phyloP scores from a whole-genome alignment of 2,888 invertebrate species.

The Iselma pallidipennis region DNA sequence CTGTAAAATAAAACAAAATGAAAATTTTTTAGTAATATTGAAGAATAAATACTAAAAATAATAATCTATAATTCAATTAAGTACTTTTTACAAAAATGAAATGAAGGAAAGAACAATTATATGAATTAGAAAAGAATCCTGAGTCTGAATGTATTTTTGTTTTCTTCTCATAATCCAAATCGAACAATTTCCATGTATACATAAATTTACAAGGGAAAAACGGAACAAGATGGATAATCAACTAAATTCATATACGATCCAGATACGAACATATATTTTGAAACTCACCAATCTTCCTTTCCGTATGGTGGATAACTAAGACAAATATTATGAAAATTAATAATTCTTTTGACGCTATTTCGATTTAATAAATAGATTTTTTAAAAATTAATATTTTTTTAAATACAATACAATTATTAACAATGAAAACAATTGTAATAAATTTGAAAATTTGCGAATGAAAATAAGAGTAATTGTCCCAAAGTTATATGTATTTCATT shows the following conservation, averaged over 20 bases:
- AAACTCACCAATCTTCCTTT: slow-evolving; percentile 64
- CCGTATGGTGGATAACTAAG: slow-evolving; percentile 62
- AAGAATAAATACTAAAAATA: too few relatives aligned
- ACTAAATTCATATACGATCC: not conserved
- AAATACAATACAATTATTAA: too few relatives aligned
- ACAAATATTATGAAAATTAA: slow-evolving; percentile 16
- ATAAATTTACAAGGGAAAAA: not conserved
- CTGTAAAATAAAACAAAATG: slow-evolving; percentile 39
- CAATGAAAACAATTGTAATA: too few relatives aligned
- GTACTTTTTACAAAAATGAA: not conserved
- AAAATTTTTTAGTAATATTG: too few relatives aligned
- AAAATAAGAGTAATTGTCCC: too few relatives aligned
- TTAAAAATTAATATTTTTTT: too few relatives aligned
- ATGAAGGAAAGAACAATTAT: too few relatives aligned
- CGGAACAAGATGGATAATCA: not conserved
- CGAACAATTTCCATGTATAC: too few relatives aligned
- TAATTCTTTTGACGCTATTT: slow-evolving; percentile 1
- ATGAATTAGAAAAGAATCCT: not conserved
- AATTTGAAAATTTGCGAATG: too few relatives aligned
- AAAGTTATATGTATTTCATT: too few relatives aligned
- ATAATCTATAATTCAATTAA: not conserved
- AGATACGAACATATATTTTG: slow-evolving; percentile 29
- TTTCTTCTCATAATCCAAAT: too few relatives aligned
- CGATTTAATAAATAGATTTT: too few relatives aligned
- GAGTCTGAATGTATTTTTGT: not conserved